Base-by-base conservation (phyloP, 2,797 vertebrate genomes). In the Euthynnus affinis region DNA sequence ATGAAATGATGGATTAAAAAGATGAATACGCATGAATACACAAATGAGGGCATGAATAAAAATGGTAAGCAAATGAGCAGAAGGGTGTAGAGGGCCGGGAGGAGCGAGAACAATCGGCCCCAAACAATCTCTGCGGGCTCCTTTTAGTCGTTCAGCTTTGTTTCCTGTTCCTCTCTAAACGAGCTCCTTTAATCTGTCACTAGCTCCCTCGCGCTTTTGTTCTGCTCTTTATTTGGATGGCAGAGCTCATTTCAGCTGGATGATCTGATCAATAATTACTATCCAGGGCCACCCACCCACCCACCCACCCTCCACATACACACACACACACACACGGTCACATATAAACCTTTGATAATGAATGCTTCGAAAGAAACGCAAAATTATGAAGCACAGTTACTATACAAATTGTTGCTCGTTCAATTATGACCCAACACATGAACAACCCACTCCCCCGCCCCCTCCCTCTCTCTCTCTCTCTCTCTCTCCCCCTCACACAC, bases 231-330 rank as follows among this genome's bases (percentile, higher is more conserved):
- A 89, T 91, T 89, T 87, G 70, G 58, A 71, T 78, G 84, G 87
- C 84, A 84, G 85, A 79, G 82, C 88, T 94, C 89, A 89, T 93
- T 91, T 90, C 84, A 86, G 75, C 82, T 37, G 60, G 72, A 87
- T 89, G 86, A 91, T 89, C 87, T 85, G 85, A 93, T 93, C 91
- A 89, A 92, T 94, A 90, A 87, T 88, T 89, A 90, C 86, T 63
- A 74, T 87, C 52, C 55, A 58, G 66, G 37, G 27, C 27, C 27
- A 29, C 27, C 69, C 70, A 74, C 29, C 5, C 29, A 32, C 70
- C 78, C 27, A n/a, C n/a, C 27, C 27, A 29, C 27, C 27, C 27
- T 5, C 42, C 71, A 56, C 81, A 65, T 59, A 34, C 55, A 44
- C 34, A 69, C 37, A 70, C 18, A 44, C 42, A n/a, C 25, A 44